phyloP scores from a whole-genome alignment of 2,113 vertebrate species.

The Panthera tigris region DNA sequence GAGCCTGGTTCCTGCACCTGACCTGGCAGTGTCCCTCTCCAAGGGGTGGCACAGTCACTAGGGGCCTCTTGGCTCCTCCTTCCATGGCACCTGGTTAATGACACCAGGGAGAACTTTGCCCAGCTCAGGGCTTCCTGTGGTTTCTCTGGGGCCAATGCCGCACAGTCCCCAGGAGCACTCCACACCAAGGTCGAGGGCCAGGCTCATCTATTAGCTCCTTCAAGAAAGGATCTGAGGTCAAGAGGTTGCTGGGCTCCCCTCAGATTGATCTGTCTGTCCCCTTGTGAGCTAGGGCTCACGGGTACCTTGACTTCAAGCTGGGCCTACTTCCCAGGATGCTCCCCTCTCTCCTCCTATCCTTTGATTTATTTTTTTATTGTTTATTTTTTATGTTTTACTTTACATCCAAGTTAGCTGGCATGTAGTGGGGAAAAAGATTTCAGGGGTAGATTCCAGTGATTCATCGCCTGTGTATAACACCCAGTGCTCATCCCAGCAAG shows the following conservation, averaged over 20 bases:
- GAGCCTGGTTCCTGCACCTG: background rate
- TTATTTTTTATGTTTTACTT: too few relatives aligned
- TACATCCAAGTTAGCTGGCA: too few relatives aligned
- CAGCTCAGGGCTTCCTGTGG: background rate
- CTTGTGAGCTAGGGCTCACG: background rate
- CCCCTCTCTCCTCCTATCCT: background rate
- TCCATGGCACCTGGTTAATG: background rate
- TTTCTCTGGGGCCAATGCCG: background rate
- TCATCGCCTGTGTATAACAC: too few relatives aligned
- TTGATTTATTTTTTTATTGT: too few relatives aligned
- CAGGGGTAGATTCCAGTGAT: too few relatives aligned
- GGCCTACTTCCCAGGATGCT: background rate
- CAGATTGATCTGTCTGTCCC: too few relatives aligned
- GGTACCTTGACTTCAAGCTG: background rate
- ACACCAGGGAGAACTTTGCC: conserved; percentile 43
- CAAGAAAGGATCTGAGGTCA: background rate
- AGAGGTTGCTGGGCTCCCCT: background rate
- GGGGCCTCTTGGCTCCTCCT: background rate
- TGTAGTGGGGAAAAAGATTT: too few relatives aligned
- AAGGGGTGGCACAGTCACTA: background rate
- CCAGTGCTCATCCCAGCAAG: too few relatives aligned
- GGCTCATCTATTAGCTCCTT: background rate
- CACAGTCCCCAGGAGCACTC: background rate
- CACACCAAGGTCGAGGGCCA: background rate
- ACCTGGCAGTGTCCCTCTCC: background rate